Evolutionary conservation across 2,113 vertebrate species (phyloP), one percentile per base, ranked within the genome.

Genomic region (Willisornis vidua): DNA sequence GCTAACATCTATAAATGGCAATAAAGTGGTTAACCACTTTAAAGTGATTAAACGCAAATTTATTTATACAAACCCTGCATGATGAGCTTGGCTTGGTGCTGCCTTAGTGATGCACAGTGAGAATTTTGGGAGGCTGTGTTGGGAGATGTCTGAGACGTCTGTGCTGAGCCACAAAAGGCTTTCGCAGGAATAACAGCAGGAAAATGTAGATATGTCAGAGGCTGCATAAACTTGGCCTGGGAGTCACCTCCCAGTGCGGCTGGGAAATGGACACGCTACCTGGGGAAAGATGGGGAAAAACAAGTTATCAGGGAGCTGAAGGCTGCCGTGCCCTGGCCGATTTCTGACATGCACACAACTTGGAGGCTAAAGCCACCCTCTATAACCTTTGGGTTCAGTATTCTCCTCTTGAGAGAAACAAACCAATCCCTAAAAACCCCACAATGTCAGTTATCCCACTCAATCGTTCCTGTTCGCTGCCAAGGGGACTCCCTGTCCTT

Each of bases 11-110:
- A 85, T 67, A 96, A 92, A 81, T 78, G 86, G 74, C 89, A 93
- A 35, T 94, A 78, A 93, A 95, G 90, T 63, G 90, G 88, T 92
- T 96, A 94, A 87, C 95, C 94, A 85, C 93, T 96, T 89, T 59
- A 93, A 96, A 96, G 91, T 77, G 84, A 94, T 94, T 89, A 91
- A 87, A 86, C 12, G 70, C 87, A 37, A 96, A 82, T 94, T 89
- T 96, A 45, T 91, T 89, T 95, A 76, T 74, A 67, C 49, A 89
- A 87, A 51, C n/a, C 84, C 66, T 77, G 72, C 82, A 68, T 19
- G 87, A 94, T 65, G 93, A 13, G 1, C 78, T 94, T 85, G 76
- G 82, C 94, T 65, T 28, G 63, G 58, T 71, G 82, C 63, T 95
- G 85, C 88, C 51, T 55, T 87, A 28, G 90, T 35, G 79, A 73